Conservation (phyloP, 2,888 invertebrate species). For the Agriotes lineatus region DNA sequence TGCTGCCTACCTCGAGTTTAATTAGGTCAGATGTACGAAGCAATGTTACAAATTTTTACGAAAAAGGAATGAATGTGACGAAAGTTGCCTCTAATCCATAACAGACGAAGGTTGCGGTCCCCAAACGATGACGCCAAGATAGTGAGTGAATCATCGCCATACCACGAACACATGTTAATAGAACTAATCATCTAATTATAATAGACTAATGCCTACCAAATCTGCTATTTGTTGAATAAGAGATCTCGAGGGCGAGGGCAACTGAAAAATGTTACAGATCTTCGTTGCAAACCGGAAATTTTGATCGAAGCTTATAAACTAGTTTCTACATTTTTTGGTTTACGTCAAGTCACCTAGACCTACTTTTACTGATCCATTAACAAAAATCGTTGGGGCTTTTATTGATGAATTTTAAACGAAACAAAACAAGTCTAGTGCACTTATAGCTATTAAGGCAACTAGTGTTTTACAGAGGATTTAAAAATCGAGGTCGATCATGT, state of each 20-base stretch:
- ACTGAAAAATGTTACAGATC: too few species aligned
- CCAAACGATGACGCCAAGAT: background rate
- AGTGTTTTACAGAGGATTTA: too few species aligned
- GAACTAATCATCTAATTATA: conserved; percentile 1
- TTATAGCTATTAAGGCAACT: too few species aligned
- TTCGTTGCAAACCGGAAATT: too few species aligned
- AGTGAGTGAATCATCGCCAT: conserved; percentile 2
- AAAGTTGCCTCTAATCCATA: conserved; percentile 10
- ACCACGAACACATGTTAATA: conserved; percentile 13
- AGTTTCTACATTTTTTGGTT: too few species aligned
- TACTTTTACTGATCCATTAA: too few species aligned
- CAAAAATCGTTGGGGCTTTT: too few species aligned
- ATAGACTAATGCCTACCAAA: background rate
- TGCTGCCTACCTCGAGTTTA: conserved; percentile 2
- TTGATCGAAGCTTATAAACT: too few species aligned
- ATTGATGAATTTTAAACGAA: too few species aligned
- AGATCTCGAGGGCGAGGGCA: background rate
- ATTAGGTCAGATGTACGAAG: conserved; percentile 8
- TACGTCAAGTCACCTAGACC: too few species aligned
- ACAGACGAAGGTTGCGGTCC: conserved; percentile 12
- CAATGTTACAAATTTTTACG: conserved; percentile 4
- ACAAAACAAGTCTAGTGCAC: too few species aligned
- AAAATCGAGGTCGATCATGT: too few species aligned
- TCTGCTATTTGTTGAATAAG: background rate
- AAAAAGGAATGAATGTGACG: conserved; percentile 14